These are phyloP conservation scores for Saimiri boliviensis DNA, from an alignment of 2,113 vertebrate species.

Conservation along the genomic window DNA sequence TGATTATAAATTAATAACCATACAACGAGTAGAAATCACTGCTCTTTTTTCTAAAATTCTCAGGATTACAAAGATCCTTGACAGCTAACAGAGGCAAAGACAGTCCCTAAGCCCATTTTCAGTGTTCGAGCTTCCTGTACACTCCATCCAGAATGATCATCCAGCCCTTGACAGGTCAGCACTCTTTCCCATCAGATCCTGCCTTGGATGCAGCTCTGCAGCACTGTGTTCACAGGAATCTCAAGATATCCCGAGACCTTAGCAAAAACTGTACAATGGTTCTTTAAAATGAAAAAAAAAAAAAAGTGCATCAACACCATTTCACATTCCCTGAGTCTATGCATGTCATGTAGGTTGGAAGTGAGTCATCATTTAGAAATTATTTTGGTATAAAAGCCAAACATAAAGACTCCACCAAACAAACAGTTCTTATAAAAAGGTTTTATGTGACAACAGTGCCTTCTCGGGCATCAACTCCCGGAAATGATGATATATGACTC, in stretches of 20 bases:
- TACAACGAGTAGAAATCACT: background rate
- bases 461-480: constrained; percentile 1
- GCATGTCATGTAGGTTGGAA: background rate
- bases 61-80: background rate
- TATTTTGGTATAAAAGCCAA: constrained; percentile 55
- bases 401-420: constrained; percentile 56
- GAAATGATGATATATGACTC: constrained; percentile 62
- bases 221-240: background rate
- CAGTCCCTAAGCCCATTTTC: background rate
- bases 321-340: background rate
- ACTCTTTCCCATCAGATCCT: background rate
- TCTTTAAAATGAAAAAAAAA: constrained; percentile 32
- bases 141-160: too few species aligned
- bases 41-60: background rate
- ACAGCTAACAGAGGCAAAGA: background rate
- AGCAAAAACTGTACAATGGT: background rate
- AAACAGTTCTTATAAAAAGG: constrained; percentile 60
- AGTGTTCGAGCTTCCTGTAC: background rate
- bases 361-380: constrained; percentile 64
- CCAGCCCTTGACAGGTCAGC: background rate
- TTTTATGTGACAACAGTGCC: background rate
- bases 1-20: background rate
- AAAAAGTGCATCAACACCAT: background rate
- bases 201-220: background rate
- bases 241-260: background rate